Evolutionary conservation across 2,888 invertebrate genomes (phyloP).

Genomic region (Drosophila lacicola): DNA sequence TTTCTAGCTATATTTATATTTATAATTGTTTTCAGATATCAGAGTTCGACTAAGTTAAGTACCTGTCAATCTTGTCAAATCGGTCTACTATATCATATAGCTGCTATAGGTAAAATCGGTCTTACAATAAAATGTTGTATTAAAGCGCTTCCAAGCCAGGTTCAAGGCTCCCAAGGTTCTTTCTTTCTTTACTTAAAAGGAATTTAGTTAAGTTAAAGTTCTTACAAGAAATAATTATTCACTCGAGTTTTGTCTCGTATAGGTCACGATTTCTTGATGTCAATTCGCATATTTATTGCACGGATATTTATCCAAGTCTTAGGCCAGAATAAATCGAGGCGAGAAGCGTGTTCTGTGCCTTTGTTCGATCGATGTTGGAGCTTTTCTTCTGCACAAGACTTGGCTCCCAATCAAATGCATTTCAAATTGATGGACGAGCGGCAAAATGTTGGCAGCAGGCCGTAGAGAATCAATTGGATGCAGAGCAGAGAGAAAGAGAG

Average conservation of each 20-base stretch:
- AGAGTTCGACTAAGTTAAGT: too few relatives aligned
- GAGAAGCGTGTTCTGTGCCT: slow-evolving; percentile 11
- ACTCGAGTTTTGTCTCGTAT: neutral
- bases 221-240: too few relatives aligned
- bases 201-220: too few relatives aligned
- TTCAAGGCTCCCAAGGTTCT: too few relatives aligned
- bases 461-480: slow-evolving; percentile 49
- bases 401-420: slow-evolving; percentile 55
- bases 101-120: too few relatives aligned
- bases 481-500: neutral
- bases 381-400: slow-evolving; percentile 31
- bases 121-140: too few relatives aligned
- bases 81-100: too few relatives aligned
- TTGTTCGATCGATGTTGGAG: neutral
- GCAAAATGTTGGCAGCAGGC: slow-evolving; percentile 42
- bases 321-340: slow-evolving; percentile 9
- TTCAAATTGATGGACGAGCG: slow-evolving; percentile 48
- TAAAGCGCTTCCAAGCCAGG: too few relatives aligned
- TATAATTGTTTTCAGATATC: neutral
- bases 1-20: too few relatives aligned
- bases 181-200: too few relatives aligned
- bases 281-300: neutral
- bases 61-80: too few relatives aligned
- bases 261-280: neutral
- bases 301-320: slow-evolving; percentile 12